A percentile compares a stretch with the other conserved stretches of the same genome.
These are phyloP conservation scores for Glareola pratincola DNA, from an alignment of 2,113 vertebrate genomes.

Conservation along the genomic window DNA sequence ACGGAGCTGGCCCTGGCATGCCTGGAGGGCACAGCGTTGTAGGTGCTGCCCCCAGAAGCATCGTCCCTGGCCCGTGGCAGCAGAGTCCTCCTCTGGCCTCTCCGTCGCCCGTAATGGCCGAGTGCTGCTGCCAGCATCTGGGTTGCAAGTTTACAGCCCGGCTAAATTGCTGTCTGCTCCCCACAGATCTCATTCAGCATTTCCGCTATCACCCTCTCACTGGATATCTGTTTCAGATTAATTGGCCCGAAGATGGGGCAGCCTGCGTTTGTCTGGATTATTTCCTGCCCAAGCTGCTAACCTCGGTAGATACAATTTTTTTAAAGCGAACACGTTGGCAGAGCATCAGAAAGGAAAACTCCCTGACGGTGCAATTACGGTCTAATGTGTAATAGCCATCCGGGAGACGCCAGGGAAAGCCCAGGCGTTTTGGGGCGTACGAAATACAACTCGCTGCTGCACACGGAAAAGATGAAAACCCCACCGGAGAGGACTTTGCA, in stretches of 20 bases:
- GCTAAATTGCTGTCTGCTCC: background rate
- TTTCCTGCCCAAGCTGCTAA: conserved; percentile 44
- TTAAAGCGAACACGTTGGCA: conserved; percentile 1
- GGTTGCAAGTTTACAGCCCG: background rate
- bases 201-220: background rate
- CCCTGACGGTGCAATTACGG: conserved; percentile 9
- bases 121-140: background rate
- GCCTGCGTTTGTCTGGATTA: conserved; percentile 26
- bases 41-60: background rate
- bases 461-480: background rate
- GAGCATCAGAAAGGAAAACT: conserved; percentile 47
- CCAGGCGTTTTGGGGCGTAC: background rate
- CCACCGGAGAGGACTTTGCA: background rate
- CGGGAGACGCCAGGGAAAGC: background rate
- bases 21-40: fast-evolving
- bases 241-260: background rate
- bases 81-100: background rate
- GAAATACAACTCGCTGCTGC: background rate
- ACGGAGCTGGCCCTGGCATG: fast-evolving
- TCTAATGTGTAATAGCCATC: conserved; percentile 7
- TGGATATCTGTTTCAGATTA: conserved; percentile 42
- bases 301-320: background rate
- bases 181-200: conserved; percentile 16
- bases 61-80: background rate
- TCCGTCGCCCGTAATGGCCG: fast-evolving